phyloP scores from a whole-genome alignment of 2,797 vertebrate genomes.

The Eulemur coronatus region DNA sequence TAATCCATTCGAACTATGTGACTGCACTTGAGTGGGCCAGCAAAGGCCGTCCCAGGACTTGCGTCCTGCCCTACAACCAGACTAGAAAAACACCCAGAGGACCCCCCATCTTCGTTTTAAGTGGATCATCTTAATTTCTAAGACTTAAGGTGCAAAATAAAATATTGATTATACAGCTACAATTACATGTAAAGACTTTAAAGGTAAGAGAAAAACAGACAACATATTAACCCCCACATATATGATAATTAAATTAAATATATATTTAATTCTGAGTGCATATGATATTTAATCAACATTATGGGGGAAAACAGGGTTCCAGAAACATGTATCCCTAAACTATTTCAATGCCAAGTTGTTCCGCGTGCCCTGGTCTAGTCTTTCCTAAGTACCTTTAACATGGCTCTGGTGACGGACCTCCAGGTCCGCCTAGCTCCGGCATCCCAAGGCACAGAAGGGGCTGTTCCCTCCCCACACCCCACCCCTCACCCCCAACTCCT shows the following conservation, averaged over 20 bases:
- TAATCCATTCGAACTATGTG: slow-evolving; percentile 52
- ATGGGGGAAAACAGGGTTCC: background rate
- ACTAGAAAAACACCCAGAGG: background rate
- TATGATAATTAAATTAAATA: slow-evolving; percentile 74
- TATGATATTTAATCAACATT: slow-evolving; percentile 46
- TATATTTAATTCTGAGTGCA: slow-evolving; percentile 66
- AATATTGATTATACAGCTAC: slow-evolving; percentile 58
- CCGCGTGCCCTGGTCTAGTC: background rate
- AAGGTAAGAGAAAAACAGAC: slow-evolving; percentile 54
- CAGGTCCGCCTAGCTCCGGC: background rate
- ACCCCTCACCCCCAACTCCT: background rate
- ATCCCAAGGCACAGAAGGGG: slow-evolving; percentile 78
- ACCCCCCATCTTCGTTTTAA: background rate
- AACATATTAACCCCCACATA: slow-evolving; percentile 36
- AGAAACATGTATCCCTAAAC: slow-evolving; percentile 45
- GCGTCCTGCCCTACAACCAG: background rate
- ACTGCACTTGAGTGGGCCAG: slow-evolving; percentile 53
- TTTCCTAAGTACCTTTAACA: slow-evolving; percentile 1
- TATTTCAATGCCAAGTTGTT: background rate
- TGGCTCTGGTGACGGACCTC: background rate
- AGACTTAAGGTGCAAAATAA: slow-evolving; percentile 75
- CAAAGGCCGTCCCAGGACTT: slow-evolving; percentile 6
- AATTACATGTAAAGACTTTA: slow-evolving; percentile 44
- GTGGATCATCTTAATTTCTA: slow-evolving; percentile 50
- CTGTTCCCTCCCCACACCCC: background rate